Evolutionary conservation across 1,140 invertebrate species (phyloP).

Genomic region (Atta cephalotes): DNA sequence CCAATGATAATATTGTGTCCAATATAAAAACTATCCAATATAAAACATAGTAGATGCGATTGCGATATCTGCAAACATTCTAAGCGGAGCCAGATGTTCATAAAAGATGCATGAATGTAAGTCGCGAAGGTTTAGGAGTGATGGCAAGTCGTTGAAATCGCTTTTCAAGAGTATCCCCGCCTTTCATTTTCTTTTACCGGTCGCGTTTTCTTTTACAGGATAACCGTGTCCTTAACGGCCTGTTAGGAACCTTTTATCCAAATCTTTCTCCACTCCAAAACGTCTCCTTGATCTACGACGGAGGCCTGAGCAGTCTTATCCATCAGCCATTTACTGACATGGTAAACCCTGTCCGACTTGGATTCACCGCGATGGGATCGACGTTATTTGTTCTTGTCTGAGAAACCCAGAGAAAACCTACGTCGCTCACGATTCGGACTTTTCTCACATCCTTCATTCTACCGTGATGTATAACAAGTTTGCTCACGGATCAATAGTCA

Average conservation of each 20-base stretch:
- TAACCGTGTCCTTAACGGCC: slow-evolving; percentile 56
- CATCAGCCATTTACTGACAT: slow-evolving; percentile 74
- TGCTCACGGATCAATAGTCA: not conserved
- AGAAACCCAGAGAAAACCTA: slow-evolving; percentile 36
- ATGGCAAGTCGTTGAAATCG: slow-evolving; percentile 36
- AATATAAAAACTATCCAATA: not conserved
- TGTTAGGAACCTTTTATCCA: slow-evolving; percentile 71
- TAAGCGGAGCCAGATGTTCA: slow-evolving; percentile 7
- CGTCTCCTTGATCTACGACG: slow-evolving; percentile 73
- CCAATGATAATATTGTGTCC: not conserved
- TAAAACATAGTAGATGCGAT: not conserved
- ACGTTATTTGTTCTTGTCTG: slow-evolving; percentile 72
- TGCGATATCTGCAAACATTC: not conserved
- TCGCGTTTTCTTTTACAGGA: slow-evolving; percentile 63
- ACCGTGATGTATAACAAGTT: slow-evolving; percentile 9
- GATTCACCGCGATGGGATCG: slow-evolving; percentile 61
- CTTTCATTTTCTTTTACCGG: slow-evolving; percentile 25
- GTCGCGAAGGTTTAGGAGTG: slow-evolving; percentile 25
- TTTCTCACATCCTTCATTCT: not conserved
- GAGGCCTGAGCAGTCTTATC: slow-evolving; percentile 72
- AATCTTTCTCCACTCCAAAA: slow-evolving; percentile 64
- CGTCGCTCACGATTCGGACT: slow-evolving; percentile 51
- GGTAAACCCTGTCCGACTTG: slow-evolving; percentile 71
- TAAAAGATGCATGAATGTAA: slow-evolving; percentile 45
- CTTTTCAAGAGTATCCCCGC: slow-evolving; percentile 12